Percentiles rank a stretch among this genome's conserved stretches.
These are phyloP conservation scores for Luidia sarsii DNA, from an alignment of 53 echinoderm and acorn worm genomes.

Conservation along the genomic window DNA sequence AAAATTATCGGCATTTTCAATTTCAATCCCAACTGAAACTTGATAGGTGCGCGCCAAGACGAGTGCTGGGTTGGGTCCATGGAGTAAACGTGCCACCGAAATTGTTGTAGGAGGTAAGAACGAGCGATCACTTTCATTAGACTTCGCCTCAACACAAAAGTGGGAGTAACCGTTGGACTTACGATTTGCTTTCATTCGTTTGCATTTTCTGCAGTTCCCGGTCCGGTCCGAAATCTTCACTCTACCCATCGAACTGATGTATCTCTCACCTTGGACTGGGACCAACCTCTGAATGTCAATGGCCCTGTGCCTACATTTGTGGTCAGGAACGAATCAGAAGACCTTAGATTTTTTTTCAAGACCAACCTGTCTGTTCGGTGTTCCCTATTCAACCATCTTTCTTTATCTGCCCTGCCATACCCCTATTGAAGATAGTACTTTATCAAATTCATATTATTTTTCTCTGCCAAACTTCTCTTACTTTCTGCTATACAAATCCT, in stretches of 20 bases:
- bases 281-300: background rate
- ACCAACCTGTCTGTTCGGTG: no score
- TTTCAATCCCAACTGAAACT: background rate
- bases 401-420: no score
- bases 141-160: no score
- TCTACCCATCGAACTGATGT: background rate
- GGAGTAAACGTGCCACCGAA: slow-evolving; percentile 2
- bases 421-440: no score
- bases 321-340: background rate
- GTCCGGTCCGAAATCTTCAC: background rate
- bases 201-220: slow-evolving; percentile 1
- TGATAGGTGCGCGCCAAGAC: slow-evolving; percentile 36
- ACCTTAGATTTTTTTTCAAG: no score
- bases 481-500: no score
- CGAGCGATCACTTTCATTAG: no score
- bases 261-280: slow-evolving; percentile 1
- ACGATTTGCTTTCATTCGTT: background rate
- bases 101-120: slow-evolving; percentile 14
- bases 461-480: no score
- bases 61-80: background rate
- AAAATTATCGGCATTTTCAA: background rate
- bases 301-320: background rate
- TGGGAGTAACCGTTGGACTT: no score
- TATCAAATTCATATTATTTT: background rate
- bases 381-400: no score